Conservation (phyloP, 2,113 vertebrate species). For the Pogona vitticeps region DNA sequence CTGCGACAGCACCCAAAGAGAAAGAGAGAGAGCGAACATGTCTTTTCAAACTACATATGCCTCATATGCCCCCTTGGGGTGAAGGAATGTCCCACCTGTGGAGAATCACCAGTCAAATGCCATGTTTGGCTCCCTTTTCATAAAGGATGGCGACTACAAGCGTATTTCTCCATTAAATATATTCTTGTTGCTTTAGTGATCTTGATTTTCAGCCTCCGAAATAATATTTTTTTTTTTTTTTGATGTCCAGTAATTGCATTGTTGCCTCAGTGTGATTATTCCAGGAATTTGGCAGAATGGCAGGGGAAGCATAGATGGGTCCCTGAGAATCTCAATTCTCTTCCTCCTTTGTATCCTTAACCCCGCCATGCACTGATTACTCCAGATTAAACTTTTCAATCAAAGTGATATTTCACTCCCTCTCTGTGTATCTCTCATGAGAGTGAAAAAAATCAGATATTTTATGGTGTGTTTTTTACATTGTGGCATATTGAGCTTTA, state of each 20-base stretch:
- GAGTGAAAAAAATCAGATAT: conserved; percentile 29
- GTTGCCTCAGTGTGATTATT: conserved; percentile 27
- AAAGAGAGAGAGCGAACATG: no score
- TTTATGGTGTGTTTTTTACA: conserved; percentile 10
- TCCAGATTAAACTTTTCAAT: conserved; percentile 59
- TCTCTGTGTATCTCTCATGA: conserved; percentile 4
- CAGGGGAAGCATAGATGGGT: conserved; percentile 23
- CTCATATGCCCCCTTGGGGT: no score
- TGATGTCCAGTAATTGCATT: neutral
- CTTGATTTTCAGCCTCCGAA: neutral
- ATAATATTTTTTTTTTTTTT: neutral
- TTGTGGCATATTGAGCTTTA: neutral
- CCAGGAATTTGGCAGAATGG: conserved; percentile 1
- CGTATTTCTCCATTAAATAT: neutral
- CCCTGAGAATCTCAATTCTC: conserved; percentile 32
- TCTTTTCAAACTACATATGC: no score
- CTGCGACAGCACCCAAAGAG: no score
- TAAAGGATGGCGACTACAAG: neutral
- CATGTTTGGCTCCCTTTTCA: no score
- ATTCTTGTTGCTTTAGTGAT: neutral
- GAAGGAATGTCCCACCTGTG: no score
- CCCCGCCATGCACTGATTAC: conserved; percentile 25
- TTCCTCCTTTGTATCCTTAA: conserved; percentile 38
- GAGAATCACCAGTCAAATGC: no score
- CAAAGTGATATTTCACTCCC: conserved; percentile 20